These are phyloP conservation scores for Tetramorium parvispinum DNA, from an alignment of 1,140 invertebrate genomes.

Conservation along the genomic window DNA sequence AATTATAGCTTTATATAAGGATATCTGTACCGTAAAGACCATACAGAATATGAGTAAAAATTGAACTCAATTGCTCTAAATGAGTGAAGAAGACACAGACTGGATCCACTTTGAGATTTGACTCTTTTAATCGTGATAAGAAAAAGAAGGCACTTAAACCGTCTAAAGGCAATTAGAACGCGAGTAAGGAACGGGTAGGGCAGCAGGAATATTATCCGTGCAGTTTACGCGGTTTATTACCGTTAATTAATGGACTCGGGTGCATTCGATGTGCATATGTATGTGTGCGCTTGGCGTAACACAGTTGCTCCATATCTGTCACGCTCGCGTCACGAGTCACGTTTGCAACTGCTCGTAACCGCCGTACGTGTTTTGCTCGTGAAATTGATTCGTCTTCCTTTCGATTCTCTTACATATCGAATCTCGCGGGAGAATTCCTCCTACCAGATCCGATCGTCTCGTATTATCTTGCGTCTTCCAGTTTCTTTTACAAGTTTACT, in stretches of 20 bases:
- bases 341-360: constrained; percentile 79
- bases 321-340: constrained; percentile 76
- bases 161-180: constrained; percentile 52
- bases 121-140: constrained; percentile 42
- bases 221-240: constrained; percentile 76
- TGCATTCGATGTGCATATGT: constrained; percentile 51
- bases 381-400: constrained; percentile 80
- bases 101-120: constrained; percentile 20
- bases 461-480: neutral
- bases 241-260: constrained; percentile 82
- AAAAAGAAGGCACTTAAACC: constrained; percentile 38
- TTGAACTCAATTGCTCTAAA: constrained; percentile 17
- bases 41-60: neutral
- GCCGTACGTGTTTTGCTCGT: constrained; percentile 65
- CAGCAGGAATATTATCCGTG: constrained; percentile 33
- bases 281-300: constrained; percentile 44
- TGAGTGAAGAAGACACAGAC: constrained; percentile 22
- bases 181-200: neutral
- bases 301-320: constrained; percentile 79
- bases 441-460: neutral
- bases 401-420: constrained; percentile 54
- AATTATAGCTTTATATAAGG: neutral
- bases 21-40: neutral
- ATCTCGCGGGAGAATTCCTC: constrained; percentile 14
- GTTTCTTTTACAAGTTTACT: neutral